Base-by-base conservation (phyloP, 2,797 vertebrate species). In the Gallinago solitaria region DNA sequence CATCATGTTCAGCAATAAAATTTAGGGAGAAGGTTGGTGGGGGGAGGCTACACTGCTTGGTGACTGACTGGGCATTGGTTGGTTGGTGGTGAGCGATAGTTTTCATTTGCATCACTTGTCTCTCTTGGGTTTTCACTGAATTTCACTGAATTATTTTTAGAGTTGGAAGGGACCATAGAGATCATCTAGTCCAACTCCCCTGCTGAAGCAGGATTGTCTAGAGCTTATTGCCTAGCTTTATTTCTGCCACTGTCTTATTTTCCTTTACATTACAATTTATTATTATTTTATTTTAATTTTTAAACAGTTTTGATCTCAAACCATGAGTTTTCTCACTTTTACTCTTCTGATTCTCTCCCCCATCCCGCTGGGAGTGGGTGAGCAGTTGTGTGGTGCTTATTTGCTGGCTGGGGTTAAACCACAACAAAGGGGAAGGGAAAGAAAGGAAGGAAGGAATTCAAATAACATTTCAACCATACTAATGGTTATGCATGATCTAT, bases 21-120 rank as follows among this genome's bases (percentile, higher is more conserved):
- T 16, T 43, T 53, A 18, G 10, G 16, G 9, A 48, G 16, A 18
- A 86, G 9, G 3, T 45, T 68, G n/a, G 7, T 2, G 0, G 20
- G 5, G 12, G 5, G 4, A 3, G 2, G 51, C 16, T 54, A 19
- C 10, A 7, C 11, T 63, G 30, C 21, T 80, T 2, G 0, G 16
- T 21, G 20, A 39, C 17, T 64, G 50, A 9, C 8, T 63, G 30
- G 30, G 6, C 4, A 8, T 50, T 0, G 1, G 7, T 54, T 0
- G 0, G 6, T 33, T 59, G 18, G 9, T 47, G 12, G 33, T 59
- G 28, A 35, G 11, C 7, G 57, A 15, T 16, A 39, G 8, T n/a
- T 75, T 69, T 39, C 8, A 35, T 33, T 68, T 64, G 11, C 10
- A 28, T n/a, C 12, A 25, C 24, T 67, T 60, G 9, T 43, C 6